A percentile compares a stretch with the other conserved stretches of the same genome.
phyloP scores from a whole-genome alignment of 2,113 vertebrate species.

The Phalacrocorax brasilianus region DNA sequence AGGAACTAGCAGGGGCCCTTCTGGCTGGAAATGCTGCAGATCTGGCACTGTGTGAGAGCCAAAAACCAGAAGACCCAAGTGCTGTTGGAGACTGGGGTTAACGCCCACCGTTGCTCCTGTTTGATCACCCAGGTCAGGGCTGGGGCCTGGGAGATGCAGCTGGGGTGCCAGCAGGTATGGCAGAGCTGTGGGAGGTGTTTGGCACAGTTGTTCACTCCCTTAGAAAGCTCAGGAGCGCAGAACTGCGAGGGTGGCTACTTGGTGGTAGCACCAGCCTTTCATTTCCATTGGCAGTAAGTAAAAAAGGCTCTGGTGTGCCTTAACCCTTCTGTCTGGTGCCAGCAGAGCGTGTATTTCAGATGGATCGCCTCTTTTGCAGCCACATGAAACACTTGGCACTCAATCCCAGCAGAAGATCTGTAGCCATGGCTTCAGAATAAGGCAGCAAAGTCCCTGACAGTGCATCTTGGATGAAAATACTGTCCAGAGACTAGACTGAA shows the following conservation, averaged over 20 bases:
- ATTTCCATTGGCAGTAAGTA: not conserved
- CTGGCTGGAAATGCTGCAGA: not conserved
- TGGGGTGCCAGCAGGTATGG: not conserved
- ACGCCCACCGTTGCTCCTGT: not conserved
- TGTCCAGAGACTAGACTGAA: not conserved
- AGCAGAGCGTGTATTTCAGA: not conserved
- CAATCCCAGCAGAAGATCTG: not conserved
- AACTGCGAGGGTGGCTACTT: not conserved
- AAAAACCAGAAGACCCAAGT: not conserved
- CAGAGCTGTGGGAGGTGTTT: not conserved
- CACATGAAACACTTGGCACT: not conserved
- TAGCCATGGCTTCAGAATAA: not conserved
- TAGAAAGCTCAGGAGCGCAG: not conserved
- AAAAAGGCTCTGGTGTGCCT: not conserved
- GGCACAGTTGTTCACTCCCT: not conserved
- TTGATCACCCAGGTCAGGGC: not conserved
- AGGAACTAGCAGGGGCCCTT: not conserved
- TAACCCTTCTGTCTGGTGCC: not conserved
- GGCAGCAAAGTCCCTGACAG: not conserved
- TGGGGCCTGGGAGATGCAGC: accelerated
- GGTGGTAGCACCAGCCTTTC: not conserved
- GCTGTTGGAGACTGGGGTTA: not conserved
- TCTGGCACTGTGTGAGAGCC: not conserved
- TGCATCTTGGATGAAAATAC: not conserved
- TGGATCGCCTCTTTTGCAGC: not conserved